phyloP scores from a whole-genome alignment of 2,113 vertebrate species.

The Sakesphorus luctuosus region DNA sequence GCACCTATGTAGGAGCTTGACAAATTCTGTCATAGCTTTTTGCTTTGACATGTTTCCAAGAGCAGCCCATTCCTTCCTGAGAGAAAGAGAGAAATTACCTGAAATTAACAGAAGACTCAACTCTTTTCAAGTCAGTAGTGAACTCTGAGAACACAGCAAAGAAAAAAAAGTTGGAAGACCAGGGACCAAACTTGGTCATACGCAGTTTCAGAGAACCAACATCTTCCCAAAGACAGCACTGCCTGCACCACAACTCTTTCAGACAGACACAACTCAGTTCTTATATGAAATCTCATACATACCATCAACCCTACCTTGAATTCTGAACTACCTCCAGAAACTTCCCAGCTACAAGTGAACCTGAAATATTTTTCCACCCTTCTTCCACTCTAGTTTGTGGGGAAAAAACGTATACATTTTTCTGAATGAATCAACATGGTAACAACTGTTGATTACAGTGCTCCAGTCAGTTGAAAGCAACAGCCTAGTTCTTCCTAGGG shows the following conservation, averaged over 20 bases:
- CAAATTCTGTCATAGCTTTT: constrained; percentile 95
- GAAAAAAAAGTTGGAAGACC: neutral
- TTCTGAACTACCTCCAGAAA: neutral
- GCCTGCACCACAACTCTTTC: neutral
- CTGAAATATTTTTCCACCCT: neutral
- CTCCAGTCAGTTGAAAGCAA: neutral
- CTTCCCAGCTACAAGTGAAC: neutral
- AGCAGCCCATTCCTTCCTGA: constrained; percentile 94
- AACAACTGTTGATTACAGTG: neutral
- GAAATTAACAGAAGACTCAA: neutral
- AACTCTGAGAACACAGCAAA: neutral
- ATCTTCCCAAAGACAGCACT: neutral
- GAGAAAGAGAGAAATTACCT: constrained; percentile 6
- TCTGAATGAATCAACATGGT: neutral
- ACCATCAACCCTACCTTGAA: neutral
- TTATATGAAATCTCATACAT: neutral
- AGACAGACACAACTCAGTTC: neutral
- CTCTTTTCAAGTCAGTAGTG: neutral
- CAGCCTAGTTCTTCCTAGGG: neutral
- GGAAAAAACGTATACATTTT: neutral
- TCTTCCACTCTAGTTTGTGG: neutral
- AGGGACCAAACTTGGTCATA: neutral
- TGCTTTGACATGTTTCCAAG: constrained; percentile 91
- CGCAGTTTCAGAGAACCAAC: neutral
- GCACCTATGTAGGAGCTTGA: constrained; percentile 91